Evolutionary conservation across 2,888 invertebrate genomes (phyloP).

Genomic region (Nudaria mundana): DNA sequence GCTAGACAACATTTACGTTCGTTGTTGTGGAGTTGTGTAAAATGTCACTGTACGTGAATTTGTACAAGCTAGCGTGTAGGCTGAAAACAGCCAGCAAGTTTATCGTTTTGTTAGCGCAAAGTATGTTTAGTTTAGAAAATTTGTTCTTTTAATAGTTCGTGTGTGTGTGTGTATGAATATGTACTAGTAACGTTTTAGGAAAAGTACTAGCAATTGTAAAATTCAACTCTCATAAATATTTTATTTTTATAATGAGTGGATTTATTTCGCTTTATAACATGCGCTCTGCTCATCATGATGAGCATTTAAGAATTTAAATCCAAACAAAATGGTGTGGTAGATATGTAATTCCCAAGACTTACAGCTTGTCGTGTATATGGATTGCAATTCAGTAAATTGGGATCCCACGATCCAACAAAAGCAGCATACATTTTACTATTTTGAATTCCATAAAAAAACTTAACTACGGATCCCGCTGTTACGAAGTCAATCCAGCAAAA

Average conservation of each 20-base stretch:
- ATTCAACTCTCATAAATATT: too few relatives aligned
- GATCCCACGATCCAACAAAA: too few relatives aligned
- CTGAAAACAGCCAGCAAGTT: constrained; percentile 23
- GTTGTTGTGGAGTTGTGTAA: constrained; percentile 19
- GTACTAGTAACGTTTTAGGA: background rate
- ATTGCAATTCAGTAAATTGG: too few relatives aligned
- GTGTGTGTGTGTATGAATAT: background rate
- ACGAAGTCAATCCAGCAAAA: background rate
- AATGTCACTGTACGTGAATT: constrained; percentile 42
- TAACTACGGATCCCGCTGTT: background rate
- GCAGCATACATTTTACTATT: too few relatives aligned
- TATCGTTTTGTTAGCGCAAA: constrained; percentile 18
- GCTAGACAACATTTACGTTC: constrained; percentile 11
- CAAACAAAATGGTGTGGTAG: too few relatives aligned
- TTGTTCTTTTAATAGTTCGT: background rate
- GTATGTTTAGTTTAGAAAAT: constrained; percentile 23
- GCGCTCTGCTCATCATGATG: too few relatives aligned
- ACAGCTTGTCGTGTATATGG: too few relatives aligned
- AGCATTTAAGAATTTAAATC: too few relatives aligned
- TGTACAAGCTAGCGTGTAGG: constrained; percentile 35
- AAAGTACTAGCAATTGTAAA: background rate
- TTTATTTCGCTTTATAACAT: too few relatives aligned
- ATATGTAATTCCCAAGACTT: too few relatives aligned
- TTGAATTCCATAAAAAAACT: too few relatives aligned
- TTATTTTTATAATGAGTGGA: background rate